A percentile compares a stretch with the other conserved stretches of the same genome.
These are phyloP conservation scores for Heliconius charithonia DNA, from an alignment of 2,888 invertebrate species.

Conservation along the genomic window DNA sequence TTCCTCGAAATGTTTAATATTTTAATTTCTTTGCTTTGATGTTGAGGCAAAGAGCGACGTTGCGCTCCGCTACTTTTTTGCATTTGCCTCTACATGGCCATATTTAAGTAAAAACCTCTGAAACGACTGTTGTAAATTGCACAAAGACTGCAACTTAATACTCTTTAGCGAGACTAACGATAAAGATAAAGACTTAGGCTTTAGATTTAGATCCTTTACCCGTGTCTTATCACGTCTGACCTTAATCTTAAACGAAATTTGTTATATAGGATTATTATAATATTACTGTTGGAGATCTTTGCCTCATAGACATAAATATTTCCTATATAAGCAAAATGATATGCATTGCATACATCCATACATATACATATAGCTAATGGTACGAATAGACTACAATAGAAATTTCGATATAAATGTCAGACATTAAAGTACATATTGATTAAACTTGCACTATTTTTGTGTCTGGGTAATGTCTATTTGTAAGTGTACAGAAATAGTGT, in stretches of 20 bases:
- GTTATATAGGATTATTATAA: constrained; percentile 22
- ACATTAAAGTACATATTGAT: no score
- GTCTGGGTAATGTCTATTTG: no score
- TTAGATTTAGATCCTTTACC: constrained; percentile 42
- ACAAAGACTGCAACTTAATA: constrained; percentile 73
- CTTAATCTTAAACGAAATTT: constrained; percentile 53
- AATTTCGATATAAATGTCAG: no score
- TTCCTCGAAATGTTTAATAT: no score
- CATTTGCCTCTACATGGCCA: neutral
- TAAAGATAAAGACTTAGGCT: constrained; percentile 50
- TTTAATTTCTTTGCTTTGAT: no score
- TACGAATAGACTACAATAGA: no score
- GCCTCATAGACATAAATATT: neutral
- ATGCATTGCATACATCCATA: neutral
- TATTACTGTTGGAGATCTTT: neutral
- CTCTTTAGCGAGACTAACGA: constrained; percentile 57
- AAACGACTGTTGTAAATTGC: constrained; percentile 58
- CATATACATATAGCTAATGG: no score
- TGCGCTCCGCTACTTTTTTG: no score
- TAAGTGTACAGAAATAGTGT: no score
- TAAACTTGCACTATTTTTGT: no score
- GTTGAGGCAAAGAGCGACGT: no score
- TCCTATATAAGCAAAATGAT: no score
- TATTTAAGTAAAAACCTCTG: constrained; percentile 25
- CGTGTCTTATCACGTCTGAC: constrained; percentile 35